Evolutionary conservation across 2,888 invertebrate species (phyloP).

Genomic region (Mesochorus sp.): DNA sequence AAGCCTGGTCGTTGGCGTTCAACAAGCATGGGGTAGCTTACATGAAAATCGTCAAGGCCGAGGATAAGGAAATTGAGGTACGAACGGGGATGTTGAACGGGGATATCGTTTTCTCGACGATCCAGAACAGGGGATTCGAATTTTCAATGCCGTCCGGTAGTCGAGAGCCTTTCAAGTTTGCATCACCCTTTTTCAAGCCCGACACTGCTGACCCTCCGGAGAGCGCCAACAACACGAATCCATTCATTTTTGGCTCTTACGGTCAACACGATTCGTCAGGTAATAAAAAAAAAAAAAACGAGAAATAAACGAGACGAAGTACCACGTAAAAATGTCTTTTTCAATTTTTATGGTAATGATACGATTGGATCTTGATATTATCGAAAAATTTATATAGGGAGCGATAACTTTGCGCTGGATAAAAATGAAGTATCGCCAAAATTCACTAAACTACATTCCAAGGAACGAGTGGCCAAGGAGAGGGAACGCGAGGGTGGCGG

Average conservation of each 20-base stretch:
- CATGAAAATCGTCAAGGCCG: constrained; percentile 84
- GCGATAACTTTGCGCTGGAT: constrained; percentile 71
- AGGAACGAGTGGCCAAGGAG: constrained; percentile 74
- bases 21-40: constrained; percentile 86
- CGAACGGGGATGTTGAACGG: constrained; percentile 67
- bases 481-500: constrained; percentile 75
- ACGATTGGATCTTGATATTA: no score
- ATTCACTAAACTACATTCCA: constrained; percentile 74
- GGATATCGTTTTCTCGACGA: constrained; percentile 74
- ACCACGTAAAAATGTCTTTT: background rate
- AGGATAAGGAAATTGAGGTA: constrained; percentile 79
- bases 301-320: background rate
- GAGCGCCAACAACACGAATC: constrained; percentile 75
- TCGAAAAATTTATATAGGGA: constrained; percentile 65
- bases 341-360: background rate
- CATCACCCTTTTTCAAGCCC: constrained; percentile 72
- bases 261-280: constrained; percentile 76
- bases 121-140: constrained; percentile 85
- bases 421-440: constrained; percentile 76
- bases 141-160: constrained; percentile 82
- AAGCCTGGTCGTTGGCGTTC: constrained; percentile 89
- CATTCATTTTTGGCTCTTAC: constrained; percentile 81
- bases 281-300: constrained; percentile 30
- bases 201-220: constrained; percentile 71
- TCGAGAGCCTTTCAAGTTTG: constrained; percentile 76